These are phyloP conservation scores for Papilio xuthus DNA, from an alignment of 1,140 invertebrate species.

Conservation along the genomic window DNA sequence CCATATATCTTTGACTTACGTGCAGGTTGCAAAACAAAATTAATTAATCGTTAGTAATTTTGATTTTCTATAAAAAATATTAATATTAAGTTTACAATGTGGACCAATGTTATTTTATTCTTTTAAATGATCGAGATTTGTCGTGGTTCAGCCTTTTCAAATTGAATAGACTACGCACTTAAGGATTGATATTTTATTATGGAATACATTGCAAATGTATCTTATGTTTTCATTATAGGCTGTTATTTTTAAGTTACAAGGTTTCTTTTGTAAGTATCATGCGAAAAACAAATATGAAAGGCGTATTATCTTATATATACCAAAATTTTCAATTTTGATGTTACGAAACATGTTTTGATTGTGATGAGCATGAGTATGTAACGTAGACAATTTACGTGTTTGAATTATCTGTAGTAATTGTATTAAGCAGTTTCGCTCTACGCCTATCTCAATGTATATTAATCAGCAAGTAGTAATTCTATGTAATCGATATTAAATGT, in stretches of 20 bases:
- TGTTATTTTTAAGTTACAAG: conserved; percentile 18
- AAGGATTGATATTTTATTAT: conserved; percentile 26
- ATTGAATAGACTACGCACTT: conserved; percentile 23
- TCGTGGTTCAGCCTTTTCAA: conserved; percentile 25
- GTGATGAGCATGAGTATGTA: background rate
- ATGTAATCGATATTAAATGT: conserved; percentile 20
- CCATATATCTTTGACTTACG: too few relatives aligned
- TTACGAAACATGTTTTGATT: background rate
- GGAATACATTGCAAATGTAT: conserved; percentile 21
- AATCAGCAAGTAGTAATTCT: conserved; percentile 7
- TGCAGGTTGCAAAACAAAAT: too few relatives aligned
- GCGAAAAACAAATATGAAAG: background rate
- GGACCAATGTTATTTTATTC: background rate
- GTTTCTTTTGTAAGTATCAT: background rate
- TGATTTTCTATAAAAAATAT: background rate
- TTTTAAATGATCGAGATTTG: background rate
- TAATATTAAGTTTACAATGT: background rate
- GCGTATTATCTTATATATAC: background rate
- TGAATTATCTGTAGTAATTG: background rate
- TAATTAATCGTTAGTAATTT: too few relatives aligned
- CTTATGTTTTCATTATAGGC: conserved; percentile 11
- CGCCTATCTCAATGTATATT: conserved; percentile 8
- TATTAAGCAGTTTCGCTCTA: background rate
- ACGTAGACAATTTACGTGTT: background rate
- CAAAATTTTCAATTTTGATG: background rate